phyloP scores from a whole-genome alignment of 37 sponge, comb jelly and placozoan genomes.

The Chondrilla cf. caribensis region DNA sequence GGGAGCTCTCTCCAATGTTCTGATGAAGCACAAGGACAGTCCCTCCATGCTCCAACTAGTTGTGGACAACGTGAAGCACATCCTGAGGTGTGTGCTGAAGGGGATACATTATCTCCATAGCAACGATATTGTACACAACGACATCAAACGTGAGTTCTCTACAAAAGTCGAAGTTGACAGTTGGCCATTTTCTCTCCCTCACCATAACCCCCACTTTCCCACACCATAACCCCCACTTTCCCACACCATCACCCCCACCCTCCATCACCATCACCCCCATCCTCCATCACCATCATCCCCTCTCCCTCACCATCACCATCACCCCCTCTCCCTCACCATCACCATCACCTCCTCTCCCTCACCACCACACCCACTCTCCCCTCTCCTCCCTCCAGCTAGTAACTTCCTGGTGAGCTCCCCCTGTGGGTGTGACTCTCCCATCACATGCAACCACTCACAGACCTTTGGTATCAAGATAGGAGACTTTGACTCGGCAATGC shows the following conservation, averaged over 20 bases:
- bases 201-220: too few species aligned
- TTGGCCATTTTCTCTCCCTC: not conserved
- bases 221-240: too few species aligned
- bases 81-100: conserved; percentile 11
- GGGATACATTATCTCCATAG: conserved; percentile 28
- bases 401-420: not conserved
- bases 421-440: not conserved
- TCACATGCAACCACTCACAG: not conserved
- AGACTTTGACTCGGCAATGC: conserved; percentile 9
- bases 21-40: not conserved
- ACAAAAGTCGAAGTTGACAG: too few species aligned
- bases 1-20: conserved; percentile 4
- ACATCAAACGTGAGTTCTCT: conserved; percentile 31
- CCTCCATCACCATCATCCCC: too few species aligned
- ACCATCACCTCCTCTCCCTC: too few species aligned
- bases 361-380: too few species aligned
- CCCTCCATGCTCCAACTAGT: conserved; percentile 6
- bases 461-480: not conserved
- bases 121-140: conserved; percentile 27
- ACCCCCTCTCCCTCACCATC: too few species aligned
- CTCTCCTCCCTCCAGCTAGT: not conserved
- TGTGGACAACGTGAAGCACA: conserved; percentile 22
- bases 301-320: too few species aligned
- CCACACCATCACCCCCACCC: not conserved
- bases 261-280: too few species aligned